Evolutionary conservation across 2,797 vertebrate species (phyloP), one percentile per base, ranked within the genome.

Genomic region (Acipenser ruthenus): DNA sequence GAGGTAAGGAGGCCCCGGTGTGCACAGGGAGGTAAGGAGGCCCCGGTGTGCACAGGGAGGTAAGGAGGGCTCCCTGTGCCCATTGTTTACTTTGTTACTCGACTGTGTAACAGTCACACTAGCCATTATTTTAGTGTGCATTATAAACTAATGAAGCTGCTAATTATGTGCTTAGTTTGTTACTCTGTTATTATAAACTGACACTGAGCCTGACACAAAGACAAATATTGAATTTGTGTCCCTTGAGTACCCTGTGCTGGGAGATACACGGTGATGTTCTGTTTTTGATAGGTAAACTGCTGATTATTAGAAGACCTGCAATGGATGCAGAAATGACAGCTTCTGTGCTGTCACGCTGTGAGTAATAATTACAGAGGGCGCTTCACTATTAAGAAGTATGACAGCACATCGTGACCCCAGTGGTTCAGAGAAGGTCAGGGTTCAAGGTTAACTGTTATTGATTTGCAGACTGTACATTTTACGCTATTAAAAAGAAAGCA

Each of bases 101-200:
- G 3, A n/a, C n/a, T n/a, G n/a, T n/a, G 23, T 23, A 23, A 23
- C 23, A 23, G 23, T 23, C 23, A 23, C 23, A 37, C 23, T 37
- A 37, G 2, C 23, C 23, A 37, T 37, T 37, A 37, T 8, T 50
- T 50, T 37, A 37, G 23, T 13, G 48, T 56, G 3, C 62, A 23
- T 37, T 10, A 7, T 58, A 67, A 61, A 37, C 68, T 76, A 67
- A 73, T 77, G 75, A 73, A 63, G 67, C 69, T 71, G 68, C 68
- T 76, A 76, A 77, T 77, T 73, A 76, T 72, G 74, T 75, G 72
- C 74, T 74, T 76, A 71, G 68, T 68, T 72, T 12, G 65, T 70
- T 60, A 68, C 66, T 71, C 37, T 75, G 69, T 76, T 75, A 77
- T 37, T 79, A 72, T 37, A 68, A 64, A 78, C 73, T 77, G 72